Evolutionary conservation across 30 jellyfish, hydroid and myxozoan genomes (phyloP), one percentile per base, ranked within the genome.

Genomic region (Turritopsis rubra): DNA sequence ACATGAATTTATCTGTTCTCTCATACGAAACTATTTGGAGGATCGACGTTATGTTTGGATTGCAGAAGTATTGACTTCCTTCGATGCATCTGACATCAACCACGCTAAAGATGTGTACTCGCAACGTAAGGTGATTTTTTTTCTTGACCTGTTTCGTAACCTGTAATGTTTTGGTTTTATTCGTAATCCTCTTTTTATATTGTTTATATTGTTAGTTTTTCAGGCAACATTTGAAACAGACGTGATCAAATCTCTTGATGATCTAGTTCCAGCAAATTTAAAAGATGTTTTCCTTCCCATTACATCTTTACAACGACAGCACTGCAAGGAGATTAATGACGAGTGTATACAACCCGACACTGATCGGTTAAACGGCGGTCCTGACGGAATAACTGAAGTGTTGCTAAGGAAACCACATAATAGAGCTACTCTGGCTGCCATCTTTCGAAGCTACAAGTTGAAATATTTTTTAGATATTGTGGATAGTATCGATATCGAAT

Each of bases 401-500:
- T 54, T 88, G 21, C 54, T 85, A 19, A 17, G 77, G 52, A 84
- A 77, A 29, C 72, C 88, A 13, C 80, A 83, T 82, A 88, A 53
- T 41, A 52, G 52, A 31, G 53, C 73, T 7, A 88, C 87, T 9
- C 82, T 88, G 65, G 74, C 83, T 21, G 60, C 92, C 26, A 82
- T 88, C 30, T 82, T 82, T 83, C 54, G 76, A 24, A 81, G 54
- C 19, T 88, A 72, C 87, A 70, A 84, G 53, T 71, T 70, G 76
- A 88, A 88, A 75, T 88, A 77, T 73, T 84, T 27, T 28, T 23
- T 88, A 71, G 92, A 84, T 31, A 88, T 88, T 18, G 80, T 72
- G 19, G 96, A 88, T 24, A 88, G 96, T 71, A 82, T 88, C 60
- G 96, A 88, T 21, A 88, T 88, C 20, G 96, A 88, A 70, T 83